A percentile compares a stretch with the other conserved stretches of the same genome.
Evolutionary conservation across 2,797 vertebrate species (phyloP).

Genomic region (Rhinella marina): DNA sequence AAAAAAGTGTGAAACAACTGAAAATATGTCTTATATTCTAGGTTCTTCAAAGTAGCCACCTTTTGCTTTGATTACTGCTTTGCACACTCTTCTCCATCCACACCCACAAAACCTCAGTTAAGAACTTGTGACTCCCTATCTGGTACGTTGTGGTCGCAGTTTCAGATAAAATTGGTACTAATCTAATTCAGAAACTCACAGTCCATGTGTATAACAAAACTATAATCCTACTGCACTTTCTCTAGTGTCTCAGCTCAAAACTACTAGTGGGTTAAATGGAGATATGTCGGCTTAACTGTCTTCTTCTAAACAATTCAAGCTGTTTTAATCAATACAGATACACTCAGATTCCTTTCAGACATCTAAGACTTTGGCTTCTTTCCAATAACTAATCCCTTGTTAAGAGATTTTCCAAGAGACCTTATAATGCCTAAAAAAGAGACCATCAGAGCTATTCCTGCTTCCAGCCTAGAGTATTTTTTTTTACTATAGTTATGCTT

Average conservation of each 20-base stretch:
- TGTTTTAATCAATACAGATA: slow-evolving; percentile 47
- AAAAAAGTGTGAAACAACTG: too few species aligned
- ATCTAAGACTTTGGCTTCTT: slow-evolving; percentile 33
- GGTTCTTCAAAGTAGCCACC: too few species aligned
- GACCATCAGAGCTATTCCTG: slow-evolving; percentile 8
- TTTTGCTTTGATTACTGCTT: too few species aligned
- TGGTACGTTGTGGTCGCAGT: too few species aligned
- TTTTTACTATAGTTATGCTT: neutral
- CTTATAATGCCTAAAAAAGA: slow-evolving; percentile 35
- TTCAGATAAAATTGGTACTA: neutral
- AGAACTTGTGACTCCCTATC: too few species aligned
- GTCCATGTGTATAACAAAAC: neutral
- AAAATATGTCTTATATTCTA: too few species aligned
- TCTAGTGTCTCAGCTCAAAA: neutral
- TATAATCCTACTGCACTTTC: neutral
- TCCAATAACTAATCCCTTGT: slow-evolving; percentile 50
- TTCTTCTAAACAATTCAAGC: slow-evolving; percentile 45
- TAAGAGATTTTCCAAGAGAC: slow-evolving; percentile 51
- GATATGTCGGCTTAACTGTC: slow-evolving; percentile 11
- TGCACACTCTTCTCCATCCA: too few species aligned
- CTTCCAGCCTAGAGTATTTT: neutral
- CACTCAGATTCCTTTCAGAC: slow-evolving; percentile 48
- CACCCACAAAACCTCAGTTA: too few species aligned
- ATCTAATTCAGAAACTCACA: neutral
- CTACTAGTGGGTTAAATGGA: slow-evolving; percentile 34